Evolutionary conservation across 1,140 invertebrate species (phyloP).

Genomic region (Drosophila oshimai): DNA sequence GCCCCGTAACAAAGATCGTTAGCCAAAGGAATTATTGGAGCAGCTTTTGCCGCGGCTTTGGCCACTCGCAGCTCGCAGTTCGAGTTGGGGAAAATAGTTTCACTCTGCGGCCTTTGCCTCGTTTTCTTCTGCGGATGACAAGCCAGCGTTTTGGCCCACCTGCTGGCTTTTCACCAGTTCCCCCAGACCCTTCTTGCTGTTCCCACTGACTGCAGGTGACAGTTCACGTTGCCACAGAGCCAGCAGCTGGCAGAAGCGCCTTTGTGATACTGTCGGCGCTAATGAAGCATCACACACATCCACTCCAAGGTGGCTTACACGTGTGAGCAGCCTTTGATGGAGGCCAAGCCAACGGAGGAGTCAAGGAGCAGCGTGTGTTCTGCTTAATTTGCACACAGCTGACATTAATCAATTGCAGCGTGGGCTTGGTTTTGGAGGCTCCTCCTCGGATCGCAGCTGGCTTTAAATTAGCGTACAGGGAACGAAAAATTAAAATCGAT

Average conservation of each 20-base stretch:
- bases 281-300: slow-evolving; percentile 58
- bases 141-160: slow-evolving; percentile 17
- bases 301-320: slow-evolving; percentile 4
- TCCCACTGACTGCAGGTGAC: slow-evolving; percentile 6
- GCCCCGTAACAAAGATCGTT: slow-evolving; percentile 35
- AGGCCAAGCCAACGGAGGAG: neutral
- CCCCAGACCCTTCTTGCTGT: neutral
- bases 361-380: slow-evolving; percentile 16
- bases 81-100: slow-evolving; percentile 26
- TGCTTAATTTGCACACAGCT: slow-evolving; percentile 48
- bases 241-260: slow-evolving; percentile 36
- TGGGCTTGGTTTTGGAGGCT: neutral
- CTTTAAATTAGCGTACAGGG: slow-evolving; percentile 70
- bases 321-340: neutral
- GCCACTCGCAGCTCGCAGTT: neutral
- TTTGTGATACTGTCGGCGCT: slow-evolving; percentile 65
- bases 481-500: too few species aligned
- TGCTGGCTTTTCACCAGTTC: slow-evolving; percentile 5
- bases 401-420: slow-evolving; percentile 75
- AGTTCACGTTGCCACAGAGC: slow-evolving; percentile 34
- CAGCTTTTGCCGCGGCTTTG: slow-evolving; percentile 9
- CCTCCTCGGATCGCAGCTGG: neutral
- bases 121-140: slow-evolving; percentile 22
- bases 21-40: slow-evolving; percentile 33
- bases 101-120: neutral